Evolutionary conservation across 64 coral and sea anemone genomes (phyloP).

Genomic region (Acropora yongei): DNA sequence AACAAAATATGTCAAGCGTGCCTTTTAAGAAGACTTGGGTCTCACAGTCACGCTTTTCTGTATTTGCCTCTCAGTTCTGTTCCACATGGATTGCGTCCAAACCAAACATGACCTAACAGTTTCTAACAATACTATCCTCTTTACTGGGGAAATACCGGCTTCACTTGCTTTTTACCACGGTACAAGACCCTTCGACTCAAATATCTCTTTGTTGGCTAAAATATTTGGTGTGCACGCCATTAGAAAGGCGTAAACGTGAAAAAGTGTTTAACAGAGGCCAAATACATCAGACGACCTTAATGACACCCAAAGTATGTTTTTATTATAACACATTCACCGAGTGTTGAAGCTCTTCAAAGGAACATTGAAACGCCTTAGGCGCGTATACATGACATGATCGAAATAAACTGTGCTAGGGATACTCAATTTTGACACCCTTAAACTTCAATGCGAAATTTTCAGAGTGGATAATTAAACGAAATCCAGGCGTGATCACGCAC

Average conservation of each 20-base stretch:
- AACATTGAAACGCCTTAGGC: background rate
- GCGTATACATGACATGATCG: background rate
- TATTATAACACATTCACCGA: background rate
- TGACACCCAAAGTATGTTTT: background rate
- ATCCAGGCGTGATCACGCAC: no score
- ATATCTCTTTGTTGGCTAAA: background rate
- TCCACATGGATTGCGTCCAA: constrained; percentile 15
- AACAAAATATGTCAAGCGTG: background rate
- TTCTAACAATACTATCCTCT: background rate
- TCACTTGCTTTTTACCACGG: background rate
- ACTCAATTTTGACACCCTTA: no score
- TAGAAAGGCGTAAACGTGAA: background rate
- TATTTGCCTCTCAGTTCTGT: background rate
- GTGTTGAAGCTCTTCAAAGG: background rate
- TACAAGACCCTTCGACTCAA: background rate
- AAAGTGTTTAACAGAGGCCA: background rate
- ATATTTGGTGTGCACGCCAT: background rate
- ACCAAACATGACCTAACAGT: background rate
- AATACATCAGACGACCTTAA: constrained; percentile 2
- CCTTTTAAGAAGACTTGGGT: background rate
- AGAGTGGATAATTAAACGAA: background rate
- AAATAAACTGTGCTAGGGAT: background rate
- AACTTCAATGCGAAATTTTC: background rate
- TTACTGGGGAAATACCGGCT: background rate
- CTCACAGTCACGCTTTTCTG: background rate